Evolutionary conservation across 2,888 invertebrate species (phyloP).

Genomic region (Acanthosepion esculentum): DNA sequence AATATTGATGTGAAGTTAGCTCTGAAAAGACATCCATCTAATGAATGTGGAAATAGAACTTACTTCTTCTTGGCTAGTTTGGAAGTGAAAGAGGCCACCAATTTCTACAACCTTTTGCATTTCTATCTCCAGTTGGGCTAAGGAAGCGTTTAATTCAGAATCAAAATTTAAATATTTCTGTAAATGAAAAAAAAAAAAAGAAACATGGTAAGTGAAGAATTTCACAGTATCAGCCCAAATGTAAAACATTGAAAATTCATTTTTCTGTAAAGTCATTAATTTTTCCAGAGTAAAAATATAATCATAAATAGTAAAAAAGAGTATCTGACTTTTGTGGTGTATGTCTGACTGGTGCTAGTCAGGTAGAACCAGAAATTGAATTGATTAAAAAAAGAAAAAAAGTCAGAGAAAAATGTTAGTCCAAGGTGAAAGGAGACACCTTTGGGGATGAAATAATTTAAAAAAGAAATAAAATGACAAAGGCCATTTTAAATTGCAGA

Average conservation of each 20-base stretch:
- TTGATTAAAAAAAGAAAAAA: too few relatives aligned
- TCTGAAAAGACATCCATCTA: background rate
- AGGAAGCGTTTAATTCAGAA: conserved; percentile 81
- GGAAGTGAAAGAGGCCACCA: conserved; percentile 79
- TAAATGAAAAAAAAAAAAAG: conserved; percentile 51
- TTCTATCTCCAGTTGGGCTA: conserved; percentile 84
- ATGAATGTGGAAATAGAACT: background rate
- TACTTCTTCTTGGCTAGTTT: conserved; percentile 71
- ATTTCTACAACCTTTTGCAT: conserved; percentile 82
- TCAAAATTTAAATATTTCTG: conserved; percentile 82
- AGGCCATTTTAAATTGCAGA: too few relatives aligned
- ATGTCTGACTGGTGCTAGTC: too few relatives aligned
- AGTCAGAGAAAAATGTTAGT: too few relatives aligned
- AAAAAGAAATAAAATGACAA: too few relatives aligned
- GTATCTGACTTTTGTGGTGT: too few relatives aligned
- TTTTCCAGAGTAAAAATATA: too few relatives aligned
- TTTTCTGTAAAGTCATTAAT: too few relatives aligned
- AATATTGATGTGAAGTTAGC: conserved; percentile 17
- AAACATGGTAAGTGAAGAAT: background rate
- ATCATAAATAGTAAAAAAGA: too few relatives aligned
- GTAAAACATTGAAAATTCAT: background rate
- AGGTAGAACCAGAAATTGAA: too few relatives aligned
- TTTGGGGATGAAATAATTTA: too few relatives aligned
- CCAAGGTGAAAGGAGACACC: too few relatives aligned
- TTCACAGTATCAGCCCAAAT: background rate